phyloP scores from a whole-genome alignment of 2,113 vertebrate species.

The Gnathonemus echidnorhynchus region DNA sequence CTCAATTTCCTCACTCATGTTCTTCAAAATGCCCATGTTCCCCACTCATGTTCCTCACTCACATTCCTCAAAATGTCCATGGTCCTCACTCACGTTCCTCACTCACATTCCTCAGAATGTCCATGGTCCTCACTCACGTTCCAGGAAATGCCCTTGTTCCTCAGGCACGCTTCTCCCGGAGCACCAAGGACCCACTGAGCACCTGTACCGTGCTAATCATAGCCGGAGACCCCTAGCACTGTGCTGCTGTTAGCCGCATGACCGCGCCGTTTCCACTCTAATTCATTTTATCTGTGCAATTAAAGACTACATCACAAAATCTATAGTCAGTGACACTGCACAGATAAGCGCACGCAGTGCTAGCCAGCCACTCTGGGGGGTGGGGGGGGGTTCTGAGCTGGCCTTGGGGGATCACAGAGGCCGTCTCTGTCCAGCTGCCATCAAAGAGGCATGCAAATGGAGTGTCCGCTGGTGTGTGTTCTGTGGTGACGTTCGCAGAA shows the following conservation, averaged over 20 bases:
- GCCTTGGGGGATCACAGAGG: background rate
- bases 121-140: background rate
- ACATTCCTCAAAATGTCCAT: background rate
- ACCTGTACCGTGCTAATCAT: background rate
- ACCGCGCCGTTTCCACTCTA: background rate
- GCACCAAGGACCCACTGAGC: background rate
- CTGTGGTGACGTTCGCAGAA: background rate
- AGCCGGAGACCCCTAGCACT: background rate
- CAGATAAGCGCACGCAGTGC: slow-evolving; percentile 21
- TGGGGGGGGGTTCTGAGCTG: background rate
- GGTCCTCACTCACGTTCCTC: background rate
- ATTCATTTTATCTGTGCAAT: background rate
- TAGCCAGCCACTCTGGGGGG: background rate
- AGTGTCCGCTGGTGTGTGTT: background rate
- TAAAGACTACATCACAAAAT: background rate
- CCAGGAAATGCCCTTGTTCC: background rate
- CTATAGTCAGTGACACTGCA: background rate
- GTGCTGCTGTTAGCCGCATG: background rate
- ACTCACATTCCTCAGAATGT: background rate
- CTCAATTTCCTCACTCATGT: background rate
- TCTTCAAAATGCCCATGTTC: too few species aligned
- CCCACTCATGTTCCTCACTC: background rate
- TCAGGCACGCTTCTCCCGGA: background rate
- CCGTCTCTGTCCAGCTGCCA: background rate
- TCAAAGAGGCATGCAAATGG: background rate